A percentile compares a stretch with the other conserved stretches of the same genome.
Conservation (phyloP, 1,140 invertebrate genomes). For the Trichonephila clavata region DNA sequence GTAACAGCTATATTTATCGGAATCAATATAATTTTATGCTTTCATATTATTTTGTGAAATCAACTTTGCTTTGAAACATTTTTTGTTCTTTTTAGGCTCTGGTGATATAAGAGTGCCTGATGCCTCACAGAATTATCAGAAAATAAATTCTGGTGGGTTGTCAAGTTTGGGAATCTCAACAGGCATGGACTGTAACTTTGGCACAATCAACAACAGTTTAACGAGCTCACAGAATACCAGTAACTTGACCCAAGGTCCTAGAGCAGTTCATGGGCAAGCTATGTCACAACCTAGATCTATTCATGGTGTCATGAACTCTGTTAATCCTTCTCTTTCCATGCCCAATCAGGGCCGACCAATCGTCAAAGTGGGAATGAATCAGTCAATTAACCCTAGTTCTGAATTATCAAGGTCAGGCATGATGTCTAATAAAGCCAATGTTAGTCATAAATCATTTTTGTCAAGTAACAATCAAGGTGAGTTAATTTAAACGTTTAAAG, state of each 20-base stretch:
- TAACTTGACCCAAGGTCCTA: background rate
- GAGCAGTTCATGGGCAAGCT: constrained; percentile 61
- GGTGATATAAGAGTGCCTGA: constrained; percentile 3
- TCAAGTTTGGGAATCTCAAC: constrained; percentile 17
- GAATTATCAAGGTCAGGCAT: constrained; percentile 36
- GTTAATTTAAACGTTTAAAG: constrained; percentile 10
- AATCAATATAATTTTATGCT: too few relatives aligned
- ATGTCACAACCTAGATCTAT: constrained; percentile 42
- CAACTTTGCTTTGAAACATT: too few relatives aligned
- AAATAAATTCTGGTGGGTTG: background rate
- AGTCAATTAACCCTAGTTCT: constrained; percentile 45
- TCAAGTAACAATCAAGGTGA: constrained; percentile 62
- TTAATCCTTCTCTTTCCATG: constrained; percentile 55
- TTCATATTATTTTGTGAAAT: too few relatives aligned
- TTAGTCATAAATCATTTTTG: constrained; percentile 61
- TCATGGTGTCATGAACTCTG: constrained; percentile 64
- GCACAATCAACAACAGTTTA: background rate
- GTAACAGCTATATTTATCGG: too few relatives aligned
- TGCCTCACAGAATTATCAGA: background rate
- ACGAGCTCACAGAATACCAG: constrained; percentile 1
- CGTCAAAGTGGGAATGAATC: constrained; percentile 79
- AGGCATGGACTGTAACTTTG: background rate
- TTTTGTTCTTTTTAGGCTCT: background rate
- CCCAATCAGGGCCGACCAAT: constrained; percentile 79
- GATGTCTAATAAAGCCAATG: constrained; percentile 12